Base-by-base conservation (phyloP, 2,113 vertebrate species). In the Dunckerocampus dactyliophorus region DNA sequence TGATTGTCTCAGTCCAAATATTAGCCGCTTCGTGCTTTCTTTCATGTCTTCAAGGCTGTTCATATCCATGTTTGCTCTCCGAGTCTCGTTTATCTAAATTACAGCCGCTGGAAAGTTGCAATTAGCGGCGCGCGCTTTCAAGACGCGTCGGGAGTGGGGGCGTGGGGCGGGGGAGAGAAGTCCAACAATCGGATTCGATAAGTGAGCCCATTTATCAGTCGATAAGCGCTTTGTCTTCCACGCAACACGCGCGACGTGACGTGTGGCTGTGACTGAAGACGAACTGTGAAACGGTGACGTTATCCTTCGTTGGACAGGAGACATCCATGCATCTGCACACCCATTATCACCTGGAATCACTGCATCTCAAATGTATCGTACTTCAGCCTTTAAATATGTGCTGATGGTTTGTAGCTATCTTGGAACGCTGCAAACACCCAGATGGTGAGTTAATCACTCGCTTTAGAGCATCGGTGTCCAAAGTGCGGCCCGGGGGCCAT, bases 1-100 rank as follows among this genome's bases (percentile, higher is more conserved):
- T 88, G 63, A 91, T 91, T 89, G 84, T 71, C 88, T 71, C 79
- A 89, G 86, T 89, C 86, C 79, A 88, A 90, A 81, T 88, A 90
- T 92, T 92, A 82, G 85, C 88, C 75, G 76, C 79, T 83, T 66
- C 65, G 51, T 67, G 60, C 59, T 77, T 84, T 86, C 89, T 92
- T 88, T 88, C 76, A 84, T 81, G 82, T 88, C 78, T 84, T 65
- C 74, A 75, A 76, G 81, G 72, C 66, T 55, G 62, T 43, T 66
- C 43, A 8, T 60, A 24, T 16, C 74, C 16, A 10, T 83, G 76
- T 88, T 86, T 85, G 77, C 69, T 61, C 68, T 66, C 56, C 0
- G 56, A 24, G 64, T 66, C 69, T 8, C 1, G 59, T 69, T 80
- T 85, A 84, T 87, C 82, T 87, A 82, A 79, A 86, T 83, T 60